Evolutionary conservation across 2,888 invertebrate species (phyloP).

Genomic region (Drosophila bunnanda): DNA sequence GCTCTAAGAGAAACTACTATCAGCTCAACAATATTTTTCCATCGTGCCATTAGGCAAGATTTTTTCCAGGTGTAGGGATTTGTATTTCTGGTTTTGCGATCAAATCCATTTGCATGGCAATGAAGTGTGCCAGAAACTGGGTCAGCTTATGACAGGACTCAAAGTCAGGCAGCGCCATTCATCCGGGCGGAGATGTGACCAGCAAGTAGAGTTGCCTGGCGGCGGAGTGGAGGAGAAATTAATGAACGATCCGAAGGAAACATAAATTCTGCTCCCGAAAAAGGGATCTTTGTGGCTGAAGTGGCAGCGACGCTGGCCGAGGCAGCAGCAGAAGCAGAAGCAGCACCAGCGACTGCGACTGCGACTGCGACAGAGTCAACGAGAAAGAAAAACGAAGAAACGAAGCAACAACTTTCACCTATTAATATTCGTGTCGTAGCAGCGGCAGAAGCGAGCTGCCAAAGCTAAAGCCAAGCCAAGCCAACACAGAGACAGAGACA

Average conservation of each 20-base stretch:
- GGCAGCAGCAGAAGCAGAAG: slow-evolving; percentile 14
- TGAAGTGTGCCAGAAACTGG: slow-evolving; percentile 37
- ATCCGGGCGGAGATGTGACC: slow-evolving; percentile 7
- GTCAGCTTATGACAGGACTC: slow-evolving; percentile 47
- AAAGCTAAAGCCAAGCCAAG: slow-evolving; percentile 34
- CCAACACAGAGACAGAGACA: slow-evolving; percentile 23
- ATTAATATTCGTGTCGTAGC: slow-evolving; percentile 83
- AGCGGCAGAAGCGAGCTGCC: slow-evolving; percentile 67
- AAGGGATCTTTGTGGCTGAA: slow-evolving; percentile 44
- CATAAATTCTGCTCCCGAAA: slow-evolving; percentile 54
- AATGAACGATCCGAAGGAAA: slow-evolving; percentile 56
- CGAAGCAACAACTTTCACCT: slow-evolving; percentile 83
- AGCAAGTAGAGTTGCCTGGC: slow-evolving; percentile 27
- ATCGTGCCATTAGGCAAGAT: neutral
- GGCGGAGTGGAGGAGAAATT: slow-evolving; percentile 14
- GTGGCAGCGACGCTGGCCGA: slow-evolving; percentile 28
- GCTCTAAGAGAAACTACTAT: neutral
- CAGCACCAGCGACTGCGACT: slow-evolving; percentile 23
- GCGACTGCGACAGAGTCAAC: slow-evolving; percentile 28
- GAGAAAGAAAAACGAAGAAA: slow-evolving; percentile 48
- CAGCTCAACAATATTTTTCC: neutral
- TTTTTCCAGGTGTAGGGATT: slow-evolving; percentile 24
- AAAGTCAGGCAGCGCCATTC: slow-evolving; percentile 19
- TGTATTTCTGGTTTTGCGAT: slow-evolving; percentile 23
- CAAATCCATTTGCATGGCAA: slow-evolving; percentile 42